These are phyloP conservation scores for Zootermopsis nevadensis DNA, from an alignment of 2,888 invertebrate species.

Conservation along the genomic window DNA sequence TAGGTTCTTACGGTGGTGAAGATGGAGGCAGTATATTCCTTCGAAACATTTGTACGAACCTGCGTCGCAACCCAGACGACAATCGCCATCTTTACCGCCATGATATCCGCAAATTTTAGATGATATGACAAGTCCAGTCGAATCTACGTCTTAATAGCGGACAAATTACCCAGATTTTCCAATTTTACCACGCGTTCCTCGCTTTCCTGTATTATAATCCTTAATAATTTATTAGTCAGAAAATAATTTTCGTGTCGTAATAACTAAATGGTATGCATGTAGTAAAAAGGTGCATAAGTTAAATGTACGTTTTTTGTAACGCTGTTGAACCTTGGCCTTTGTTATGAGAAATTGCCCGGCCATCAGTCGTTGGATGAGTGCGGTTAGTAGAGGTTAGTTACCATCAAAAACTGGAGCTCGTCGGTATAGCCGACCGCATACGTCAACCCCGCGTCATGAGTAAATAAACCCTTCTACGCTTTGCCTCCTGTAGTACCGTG, in stretches of 20 bases:
- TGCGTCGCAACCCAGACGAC: too few relatives aligned
- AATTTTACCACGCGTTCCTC: too few relatives aligned
- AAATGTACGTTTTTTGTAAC: neutral
- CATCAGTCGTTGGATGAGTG: neutral
- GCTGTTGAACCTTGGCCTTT: neutral
- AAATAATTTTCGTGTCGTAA: neutral
- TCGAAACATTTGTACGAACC: too few relatives aligned
- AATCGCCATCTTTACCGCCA: too few relatives aligned
- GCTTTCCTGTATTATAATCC: too few relatives aligned
- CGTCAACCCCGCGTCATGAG: constrained; percentile 6
- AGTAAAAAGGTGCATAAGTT: neutral
- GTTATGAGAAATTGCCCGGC: neutral
- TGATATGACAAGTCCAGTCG: too few relatives aligned
- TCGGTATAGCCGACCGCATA: neutral
- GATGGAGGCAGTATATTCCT: too few relatives aligned
- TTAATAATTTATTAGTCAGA: too few relatives aligned
- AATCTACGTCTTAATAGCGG: too few relatives aligned
- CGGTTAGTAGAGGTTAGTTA: constrained; percentile 14
- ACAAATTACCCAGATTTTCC: too few relatives aligned
- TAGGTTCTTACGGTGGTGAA: too few relatives aligned
- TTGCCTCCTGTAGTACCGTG: neutral
- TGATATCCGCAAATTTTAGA: too few relatives aligned
- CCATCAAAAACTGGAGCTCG: constrained; percentile 13
- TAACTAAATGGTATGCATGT: neutral
- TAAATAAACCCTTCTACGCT: neutral